A percentile compares a stretch with the other conserved stretches of the same genome.
phyloP scores from a whole-genome alignment of 2,113 vertebrate species.

The Pardalotus punctatus region DNA sequence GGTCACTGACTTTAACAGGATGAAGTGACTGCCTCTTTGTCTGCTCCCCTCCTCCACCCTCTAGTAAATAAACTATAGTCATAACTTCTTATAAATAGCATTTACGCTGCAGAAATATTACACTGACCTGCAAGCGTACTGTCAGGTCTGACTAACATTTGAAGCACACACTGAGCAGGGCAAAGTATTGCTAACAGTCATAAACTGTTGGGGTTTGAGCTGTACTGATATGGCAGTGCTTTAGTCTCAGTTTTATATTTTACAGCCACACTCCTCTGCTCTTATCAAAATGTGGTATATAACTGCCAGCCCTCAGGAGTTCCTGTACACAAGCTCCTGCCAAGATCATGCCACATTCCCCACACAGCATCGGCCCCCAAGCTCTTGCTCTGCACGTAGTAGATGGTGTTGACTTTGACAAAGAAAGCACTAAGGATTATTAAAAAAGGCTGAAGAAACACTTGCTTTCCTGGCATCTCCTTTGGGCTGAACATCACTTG shows the following conservation, averaged over 20 bases:
- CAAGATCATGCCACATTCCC: background rate
- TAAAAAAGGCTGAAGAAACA: background rate
- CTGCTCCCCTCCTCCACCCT: background rate
- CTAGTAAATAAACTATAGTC: slow-evolving; percentile 33
- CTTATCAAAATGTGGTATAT: background rate
- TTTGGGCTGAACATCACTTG: background rate
- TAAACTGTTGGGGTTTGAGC: slow-evolving; percentile 16
- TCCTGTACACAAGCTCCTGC: background rate
- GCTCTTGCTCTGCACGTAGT: background rate
- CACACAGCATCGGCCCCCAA: background rate
- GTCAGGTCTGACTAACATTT: background rate
- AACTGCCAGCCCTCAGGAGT: slow-evolving; percentile 2
- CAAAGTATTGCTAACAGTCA: background rate
- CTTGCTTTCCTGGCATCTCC: background rate
- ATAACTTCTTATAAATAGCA: slow-evolving; percentile 33
- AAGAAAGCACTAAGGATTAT: background rate
- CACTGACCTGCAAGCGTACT: slow-evolving; percentile 19
- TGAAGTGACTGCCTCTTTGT: slow-evolving; percentile 23
- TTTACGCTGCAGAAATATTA: slow-evolving; percentile 1
- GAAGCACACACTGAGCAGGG: background rate
- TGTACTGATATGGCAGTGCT: background rate
- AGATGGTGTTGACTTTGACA: background rate
- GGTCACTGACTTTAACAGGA: background rate
- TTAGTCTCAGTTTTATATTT: slow-evolving; percentile 9
- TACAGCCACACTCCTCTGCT: background rate